phyloP scores from a whole-genome alignment of 2,888 invertebrate genomes.

The Eubasilissa splendida region DNA sequence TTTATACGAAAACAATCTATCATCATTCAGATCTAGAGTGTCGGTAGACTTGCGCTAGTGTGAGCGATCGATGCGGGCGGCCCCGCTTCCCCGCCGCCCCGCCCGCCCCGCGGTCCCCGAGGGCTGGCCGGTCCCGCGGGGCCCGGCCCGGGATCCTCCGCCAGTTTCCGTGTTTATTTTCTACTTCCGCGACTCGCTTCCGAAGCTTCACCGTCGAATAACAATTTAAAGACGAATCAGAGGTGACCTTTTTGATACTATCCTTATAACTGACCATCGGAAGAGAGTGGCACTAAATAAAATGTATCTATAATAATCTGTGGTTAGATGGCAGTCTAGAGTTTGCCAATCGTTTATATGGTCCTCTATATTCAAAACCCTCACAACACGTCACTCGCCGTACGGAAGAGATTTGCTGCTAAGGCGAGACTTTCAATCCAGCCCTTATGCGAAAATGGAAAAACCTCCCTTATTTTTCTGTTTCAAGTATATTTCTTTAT shows the following conservation, averaged over 20 bases:
- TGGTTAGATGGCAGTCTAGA: no score
- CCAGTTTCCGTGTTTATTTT: slow-evolving; percentile 54
- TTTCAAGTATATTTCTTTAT: no score
- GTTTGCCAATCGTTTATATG: no score
- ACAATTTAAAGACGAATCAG: not conserved
- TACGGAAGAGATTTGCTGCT: no score
- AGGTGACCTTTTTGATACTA: not conserved
- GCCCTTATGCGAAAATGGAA: no score
- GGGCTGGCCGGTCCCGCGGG: slow-evolving; percentile 50
- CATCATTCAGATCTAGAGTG: slow-evolving; percentile 14
- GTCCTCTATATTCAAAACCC: no score
- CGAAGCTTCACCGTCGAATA: slow-evolving; percentile 1
- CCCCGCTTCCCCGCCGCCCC: slow-evolving; percentile 13
- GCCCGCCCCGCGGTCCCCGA: slow-evolving; percentile 30
- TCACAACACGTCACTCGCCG: no score
- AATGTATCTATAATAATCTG: no score
- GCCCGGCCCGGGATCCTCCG: slow-evolving; percentile 49
- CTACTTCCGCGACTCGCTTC: slow-evolving; percentile 15
- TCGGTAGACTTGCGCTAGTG: slow-evolving; percentile 31
- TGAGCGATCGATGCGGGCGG: slow-evolving; percentile 51
- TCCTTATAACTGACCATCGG: slow-evolving; percentile 1
- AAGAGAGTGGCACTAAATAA: not conserved
- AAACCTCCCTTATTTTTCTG: no score
- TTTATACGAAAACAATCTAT: slow-evolving; percentile 4
- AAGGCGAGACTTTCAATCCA: no score